Base-by-base conservation (phyloP, 2,888 invertebrate genomes). In the Cacoxenus indagator region DNA sequence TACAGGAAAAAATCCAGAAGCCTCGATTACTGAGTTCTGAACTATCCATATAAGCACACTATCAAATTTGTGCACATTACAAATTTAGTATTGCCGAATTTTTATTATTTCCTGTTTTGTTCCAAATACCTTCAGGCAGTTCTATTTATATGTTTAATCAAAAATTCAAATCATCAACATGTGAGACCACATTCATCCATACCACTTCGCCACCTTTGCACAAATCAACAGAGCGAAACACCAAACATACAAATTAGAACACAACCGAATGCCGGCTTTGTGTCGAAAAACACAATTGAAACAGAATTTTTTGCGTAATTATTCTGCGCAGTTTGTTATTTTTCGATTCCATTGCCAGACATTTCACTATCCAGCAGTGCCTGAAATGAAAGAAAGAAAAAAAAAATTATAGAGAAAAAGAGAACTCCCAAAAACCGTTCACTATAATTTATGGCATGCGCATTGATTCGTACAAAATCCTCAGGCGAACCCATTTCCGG, bases 251-350 rank as follows among this genome's bases (percentile, higher is more conserved):
- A 62, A 62, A 62, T 45, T 45, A 3, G 24, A 14, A 62, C 45
- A n/a, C 26, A 19, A 62, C 37, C 24, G 24, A 45, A 62, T 14
- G 43, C n/a, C 24, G 43, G 22, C 61, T 26, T 62, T 14, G 22
- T 45, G 19, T 17, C 29, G n/a, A 59, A 62, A 62, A 37, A 6
- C 61, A 62, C 61, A 62, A 62, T 62, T 62, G 61, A 37, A 27
- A 62, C 61, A 62, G 45, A n/a, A n/a, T n/a, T 62, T 62, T 62
- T 62, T 62, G n/a, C 67, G 75, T 78, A 80, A 80, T 80, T 80
- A 80, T 82, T 70, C 77, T 78, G 78, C 81, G 74, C 73, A 80
- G 83, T 80, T 82, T 82, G 81, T 80, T 82, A 78, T 80, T 80
- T 74, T 82, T 67, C 75, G 6, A 61, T 61, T 61, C 22, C 31